Evolutionary conservation across 2,797 vertebrate genomes (phyloP), one percentile per base, ranked within the genome.

Genomic region (Sebastes minor): DNA sequence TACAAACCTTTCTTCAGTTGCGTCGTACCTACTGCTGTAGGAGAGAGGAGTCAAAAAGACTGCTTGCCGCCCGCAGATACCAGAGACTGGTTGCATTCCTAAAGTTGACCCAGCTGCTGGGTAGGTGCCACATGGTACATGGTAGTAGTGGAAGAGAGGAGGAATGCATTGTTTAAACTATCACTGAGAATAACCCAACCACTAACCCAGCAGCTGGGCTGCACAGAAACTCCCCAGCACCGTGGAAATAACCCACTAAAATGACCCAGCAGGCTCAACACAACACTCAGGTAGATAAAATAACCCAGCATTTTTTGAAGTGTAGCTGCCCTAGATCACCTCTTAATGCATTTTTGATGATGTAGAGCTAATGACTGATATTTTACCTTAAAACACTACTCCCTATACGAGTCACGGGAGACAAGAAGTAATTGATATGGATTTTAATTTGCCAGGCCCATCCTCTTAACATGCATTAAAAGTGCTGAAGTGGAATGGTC

Each of bases 401-500:
- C 63, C 46, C 61, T 84, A 84, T 75, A 83, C 71, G 71, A 88
- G 83, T 89, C 82, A 71, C 72, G 35, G 84, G 81, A 88, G 83
- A 83, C 57, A 1, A 61, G 65, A 65, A 73, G 89, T 87, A 89
- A 93, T 90, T 90, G 85, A 89, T 89, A 91, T 90, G 86, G 90
- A 90, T 93, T 94, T 92, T 89, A 90, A 91, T 94, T 91, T 88
- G 68, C 82, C 81, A 55, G 53, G 84, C 66, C 77, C 35, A 57
- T 87, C 87, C 63, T 87, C 83, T 91, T 87, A 89, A 83, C 86
- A 84, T 91, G 88, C 92, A 89, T 93, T 91, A 88, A 83, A 91
- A 81, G 82, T 85, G 82, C 87, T 87, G 61, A 69, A 86, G 84
- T 87, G 84, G 78, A 93, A 87, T 82, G 80, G 88, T 72, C 72